Evolutionary conservation across 1,140 invertebrate genomes (phyloP).

Genomic region (Lepidotrigona ventralis): DNA sequence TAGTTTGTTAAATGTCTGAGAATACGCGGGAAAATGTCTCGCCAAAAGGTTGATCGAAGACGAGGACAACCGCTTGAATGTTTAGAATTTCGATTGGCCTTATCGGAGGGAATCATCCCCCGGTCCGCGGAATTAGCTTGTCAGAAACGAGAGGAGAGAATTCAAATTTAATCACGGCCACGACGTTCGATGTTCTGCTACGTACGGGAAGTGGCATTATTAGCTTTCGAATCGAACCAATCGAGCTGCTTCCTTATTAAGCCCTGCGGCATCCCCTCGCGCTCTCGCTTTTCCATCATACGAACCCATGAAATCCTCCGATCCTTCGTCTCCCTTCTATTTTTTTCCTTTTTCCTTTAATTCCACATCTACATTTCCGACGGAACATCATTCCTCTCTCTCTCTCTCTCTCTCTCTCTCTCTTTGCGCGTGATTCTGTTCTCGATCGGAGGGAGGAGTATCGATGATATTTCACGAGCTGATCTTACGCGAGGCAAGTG

Average conservation of each 20-base stretch:
- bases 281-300: conserved; percentile 44
- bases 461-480: neutral
- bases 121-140: conserved; percentile 50
- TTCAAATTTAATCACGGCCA: conserved; percentile 71
- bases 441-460: neutral
- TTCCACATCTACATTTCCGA: conserved; percentile 18
- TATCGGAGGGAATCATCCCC: conserved; percentile 19
- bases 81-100: conserved; percentile 57
- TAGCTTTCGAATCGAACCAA: conserved; percentile 75
- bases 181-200: conserved; percentile 43
- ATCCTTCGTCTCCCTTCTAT: conserved; percentile 1
- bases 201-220: conserved; percentile 71
- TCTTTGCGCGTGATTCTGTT: neutral
- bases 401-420: too few species aligned
- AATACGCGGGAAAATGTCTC: too few species aligned
- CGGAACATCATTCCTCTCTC: neutral
- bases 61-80: too few species aligned
- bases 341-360: conserved; percentile 1
- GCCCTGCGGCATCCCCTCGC: conserved; percentile 56
- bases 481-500: neutral
- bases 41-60: too few species aligned
- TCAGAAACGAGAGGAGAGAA: conserved; percentile 52
- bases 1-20: too few species aligned
- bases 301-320: conserved; percentile 28
- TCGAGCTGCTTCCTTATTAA: conserved; percentile 74